These are phyloP conservation scores for Physella acuta DNA, from an alignment of 1,140 invertebrate genomes.

Conservation along the genomic window DNA sequence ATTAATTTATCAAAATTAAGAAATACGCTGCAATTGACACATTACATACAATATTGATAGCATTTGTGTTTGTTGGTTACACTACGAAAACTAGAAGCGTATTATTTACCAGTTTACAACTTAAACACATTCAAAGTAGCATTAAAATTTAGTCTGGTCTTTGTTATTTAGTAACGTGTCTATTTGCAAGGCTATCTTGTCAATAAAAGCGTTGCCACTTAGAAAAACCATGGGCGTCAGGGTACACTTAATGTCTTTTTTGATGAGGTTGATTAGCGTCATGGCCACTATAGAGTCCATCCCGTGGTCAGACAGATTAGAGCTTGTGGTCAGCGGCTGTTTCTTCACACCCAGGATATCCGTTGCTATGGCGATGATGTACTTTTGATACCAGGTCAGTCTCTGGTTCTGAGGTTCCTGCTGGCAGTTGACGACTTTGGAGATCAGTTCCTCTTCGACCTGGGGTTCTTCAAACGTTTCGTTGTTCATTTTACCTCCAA, in stretches of 20 bases:
- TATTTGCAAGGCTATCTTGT: too few species aligned
- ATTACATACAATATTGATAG: too few species aligned
- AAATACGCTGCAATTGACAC: too few species aligned
- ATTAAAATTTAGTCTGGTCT: too few species aligned
- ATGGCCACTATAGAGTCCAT: conserved; percentile 6
- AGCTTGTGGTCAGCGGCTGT: not conserved
- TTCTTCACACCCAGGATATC: not conserved
- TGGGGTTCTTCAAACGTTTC: not conserved
- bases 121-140: too few species aligned
- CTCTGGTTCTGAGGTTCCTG: not conserved
- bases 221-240: not conserved
- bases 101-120: too few species aligned
- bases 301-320: not conserved
- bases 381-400: not conserved
- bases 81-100: too few species aligned
- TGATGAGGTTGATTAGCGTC: not conserved
- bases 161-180: too few species aligned
- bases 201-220: too few species aligned
- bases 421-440: not conserved
- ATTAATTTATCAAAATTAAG: too few species aligned
- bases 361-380: not conserved
- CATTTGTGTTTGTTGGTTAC: too few species aligned
- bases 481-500: not conserved
- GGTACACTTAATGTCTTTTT: not conserved
- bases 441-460: not conserved